Conservation (phyloP, 2,113 vertebrate species). For the Malurus melanocephalus region DNA sequence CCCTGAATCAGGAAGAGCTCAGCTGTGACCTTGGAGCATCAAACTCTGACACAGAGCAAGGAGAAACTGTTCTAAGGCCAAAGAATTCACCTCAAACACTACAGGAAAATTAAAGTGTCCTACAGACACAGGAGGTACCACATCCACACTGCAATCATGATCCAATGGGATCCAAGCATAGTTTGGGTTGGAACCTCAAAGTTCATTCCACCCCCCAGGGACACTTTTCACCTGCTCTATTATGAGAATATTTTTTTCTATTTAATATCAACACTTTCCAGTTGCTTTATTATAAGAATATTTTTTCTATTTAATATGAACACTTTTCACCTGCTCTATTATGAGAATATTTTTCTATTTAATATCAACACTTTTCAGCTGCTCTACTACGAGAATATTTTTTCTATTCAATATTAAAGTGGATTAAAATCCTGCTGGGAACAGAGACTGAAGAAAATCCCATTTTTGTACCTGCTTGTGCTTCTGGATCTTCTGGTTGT, state of each 20-base stretch:
- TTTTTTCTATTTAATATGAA: background rate
- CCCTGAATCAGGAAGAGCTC: background rate
- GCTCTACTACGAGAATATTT: background rate
- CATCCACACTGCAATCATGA: rapidly evolving
- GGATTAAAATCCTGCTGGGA: background rate
- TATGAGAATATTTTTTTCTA: background rate
- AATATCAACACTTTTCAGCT: background rate
- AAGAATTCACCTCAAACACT: background rate
- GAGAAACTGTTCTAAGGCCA: background rate
- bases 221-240: background rate
- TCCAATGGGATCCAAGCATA: background rate
- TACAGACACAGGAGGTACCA: rapidly evolving
- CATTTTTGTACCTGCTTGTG: conserved; percentile 81
- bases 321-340: background rate
- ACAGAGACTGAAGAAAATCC: background rate
- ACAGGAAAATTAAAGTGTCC: background rate
- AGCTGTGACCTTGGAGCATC: background rate
- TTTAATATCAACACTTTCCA: background rate
- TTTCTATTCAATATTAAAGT: background rate
- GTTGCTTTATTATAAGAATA: background rate
- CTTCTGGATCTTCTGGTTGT: conserved; percentile 91
- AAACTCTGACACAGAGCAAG: background rate
- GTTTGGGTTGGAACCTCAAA: background rate
- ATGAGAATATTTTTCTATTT: background rate
- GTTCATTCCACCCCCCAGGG: background rate